Evolutionary conservation across 2,113 vertebrate species (phyloP).

Genomic region (Amphilophus citrinellus): DNA sequence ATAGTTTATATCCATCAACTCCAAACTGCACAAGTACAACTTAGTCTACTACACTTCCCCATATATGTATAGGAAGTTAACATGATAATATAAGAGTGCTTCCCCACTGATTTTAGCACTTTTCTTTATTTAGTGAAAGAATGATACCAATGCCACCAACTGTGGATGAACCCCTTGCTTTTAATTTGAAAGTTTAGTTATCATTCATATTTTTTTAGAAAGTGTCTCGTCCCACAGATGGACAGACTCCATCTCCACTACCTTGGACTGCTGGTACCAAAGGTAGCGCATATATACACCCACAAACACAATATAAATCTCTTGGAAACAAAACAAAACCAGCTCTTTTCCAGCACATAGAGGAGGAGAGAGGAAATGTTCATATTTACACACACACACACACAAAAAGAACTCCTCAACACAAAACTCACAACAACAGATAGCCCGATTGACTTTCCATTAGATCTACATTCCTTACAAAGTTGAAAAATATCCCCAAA

Average conservation of each 20-base stretch:
- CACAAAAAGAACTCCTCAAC: neutral
- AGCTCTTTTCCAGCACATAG: neutral
- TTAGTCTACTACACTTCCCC: neutral
- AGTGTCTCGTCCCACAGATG: neutral
- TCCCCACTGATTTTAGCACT: neutral
- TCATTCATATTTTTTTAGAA: neutral
- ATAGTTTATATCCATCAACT: too few species aligned
- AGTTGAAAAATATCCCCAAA: neutral
- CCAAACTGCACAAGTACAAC: neutral
- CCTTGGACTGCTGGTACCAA: neutral
- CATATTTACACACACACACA: too few species aligned
- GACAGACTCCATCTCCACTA: neutral
- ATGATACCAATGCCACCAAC: neutral
- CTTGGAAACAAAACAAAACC: neutral
- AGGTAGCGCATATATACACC: neutral
- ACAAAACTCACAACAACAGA: neutral
- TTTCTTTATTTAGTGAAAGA: neutral
- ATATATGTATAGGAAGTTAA: neutral
- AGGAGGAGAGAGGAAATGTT: neutral
- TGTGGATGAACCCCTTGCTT: neutral
- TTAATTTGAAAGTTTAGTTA: neutral
- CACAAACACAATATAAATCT: neutral
- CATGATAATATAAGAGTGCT: neutral
- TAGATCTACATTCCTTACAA: neutral
- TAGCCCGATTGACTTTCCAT: neutral